Conservation (phyloP, 2,888 invertebrate genomes). For the Nasonovia ribisnigri region DNA sequence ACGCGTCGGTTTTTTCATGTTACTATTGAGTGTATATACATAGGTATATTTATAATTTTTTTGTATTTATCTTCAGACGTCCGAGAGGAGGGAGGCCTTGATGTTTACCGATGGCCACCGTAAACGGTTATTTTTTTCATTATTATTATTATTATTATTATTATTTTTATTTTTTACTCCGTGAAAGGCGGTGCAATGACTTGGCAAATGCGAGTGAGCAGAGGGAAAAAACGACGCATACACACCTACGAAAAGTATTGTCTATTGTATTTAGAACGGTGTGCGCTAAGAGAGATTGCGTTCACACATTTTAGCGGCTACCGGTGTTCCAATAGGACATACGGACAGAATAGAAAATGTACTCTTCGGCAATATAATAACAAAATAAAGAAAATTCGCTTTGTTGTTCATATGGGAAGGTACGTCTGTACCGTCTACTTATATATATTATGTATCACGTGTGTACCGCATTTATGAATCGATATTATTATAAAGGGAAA, state of each 20-base stretch:
- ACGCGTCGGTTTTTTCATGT: conserved; percentile 61
- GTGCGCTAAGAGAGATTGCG: conserved; percentile 53
- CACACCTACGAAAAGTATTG: neutral
- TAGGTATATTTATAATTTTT: neutral
- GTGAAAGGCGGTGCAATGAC: conserved; percentile 63
- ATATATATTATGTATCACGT: neutral
- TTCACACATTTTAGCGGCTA: conserved; percentile 49
- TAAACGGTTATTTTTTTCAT: conserved; percentile 59
- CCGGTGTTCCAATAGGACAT: conserved; percentile 50
- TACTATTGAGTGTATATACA: conserved; percentile 42
- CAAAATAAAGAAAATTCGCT: conserved; percentile 39
- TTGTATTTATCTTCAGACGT: conserved; percentile 54
- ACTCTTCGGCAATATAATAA: neutral
- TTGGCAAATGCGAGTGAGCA: conserved; percentile 34
- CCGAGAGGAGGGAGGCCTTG: conserved; percentile 49
- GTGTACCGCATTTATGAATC: conserved; percentile 50
- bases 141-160: conserved; percentile 26
- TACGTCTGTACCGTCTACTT: neutral
- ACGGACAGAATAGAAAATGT: neutral
- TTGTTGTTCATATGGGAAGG: conserved; percentile 19
- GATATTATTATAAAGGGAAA: conserved; percentile 34
- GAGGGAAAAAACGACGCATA: conserved; percentile 39
- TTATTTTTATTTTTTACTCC: conserved; percentile 15
- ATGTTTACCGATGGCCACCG: conserved; percentile 65
- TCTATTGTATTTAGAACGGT: conserved; percentile 52